Percentiles rank a stretch among this genome's conserved stretches.
Conservation (phyloP, 1,140 invertebrate species). For the Lordiphosa mommai region DNA sequence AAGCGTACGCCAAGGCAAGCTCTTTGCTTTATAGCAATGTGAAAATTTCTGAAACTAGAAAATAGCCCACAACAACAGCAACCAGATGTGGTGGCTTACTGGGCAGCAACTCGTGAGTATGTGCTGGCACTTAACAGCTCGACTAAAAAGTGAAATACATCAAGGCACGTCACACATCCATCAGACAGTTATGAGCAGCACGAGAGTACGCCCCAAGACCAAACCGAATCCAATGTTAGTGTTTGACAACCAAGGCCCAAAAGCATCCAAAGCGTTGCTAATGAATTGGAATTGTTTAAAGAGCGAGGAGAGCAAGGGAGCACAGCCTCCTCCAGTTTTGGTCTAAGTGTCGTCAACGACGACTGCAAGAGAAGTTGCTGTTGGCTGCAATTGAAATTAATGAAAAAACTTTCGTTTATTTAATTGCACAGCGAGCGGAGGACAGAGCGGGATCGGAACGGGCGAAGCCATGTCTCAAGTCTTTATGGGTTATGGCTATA, state of each 20-base stretch:
- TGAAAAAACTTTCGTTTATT: slow-evolving; percentile 73
- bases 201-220: slow-evolving; percentile 65
- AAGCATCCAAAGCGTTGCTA: slow-evolving; percentile 61
- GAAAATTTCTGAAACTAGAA: slow-evolving; percentile 73
- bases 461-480: slow-evolving; percentile 19
- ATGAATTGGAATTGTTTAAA: slow-evolving; percentile 72
- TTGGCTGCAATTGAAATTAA: slow-evolving; percentile 72
- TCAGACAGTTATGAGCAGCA: slow-evolving; percentile 74
- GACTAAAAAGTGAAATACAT: slow-evolving; percentile 66
- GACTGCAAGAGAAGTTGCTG: neutral
- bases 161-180: slow-evolving; percentile 75
- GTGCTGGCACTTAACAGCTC: slow-evolving; percentile 68
- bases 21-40: slow-evolving; percentile 70
- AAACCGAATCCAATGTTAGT: slow-evolving; percentile 17
- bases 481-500: slow-evolving; percentile 70
- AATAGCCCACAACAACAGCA: slow-evolving; percentile 48
- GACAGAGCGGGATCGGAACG: neutral
- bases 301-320: slow-evolving; percentile 18
- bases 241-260: slow-evolving; percentile 45
- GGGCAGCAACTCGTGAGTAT: slow-evolving; percentile 33
- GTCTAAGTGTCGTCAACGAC: slow-evolving; percentile 47
- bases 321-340: slow-evolving; percentile 11
- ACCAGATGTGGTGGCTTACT: slow-evolving; percentile 24
- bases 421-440: slow-evolving; percentile 66
- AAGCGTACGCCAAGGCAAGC: slow-evolving; percentile 8